Base-by-base conservation (phyloP, 2,888 invertebrate genomes). In the Thymelicus sylvestris region DNA sequence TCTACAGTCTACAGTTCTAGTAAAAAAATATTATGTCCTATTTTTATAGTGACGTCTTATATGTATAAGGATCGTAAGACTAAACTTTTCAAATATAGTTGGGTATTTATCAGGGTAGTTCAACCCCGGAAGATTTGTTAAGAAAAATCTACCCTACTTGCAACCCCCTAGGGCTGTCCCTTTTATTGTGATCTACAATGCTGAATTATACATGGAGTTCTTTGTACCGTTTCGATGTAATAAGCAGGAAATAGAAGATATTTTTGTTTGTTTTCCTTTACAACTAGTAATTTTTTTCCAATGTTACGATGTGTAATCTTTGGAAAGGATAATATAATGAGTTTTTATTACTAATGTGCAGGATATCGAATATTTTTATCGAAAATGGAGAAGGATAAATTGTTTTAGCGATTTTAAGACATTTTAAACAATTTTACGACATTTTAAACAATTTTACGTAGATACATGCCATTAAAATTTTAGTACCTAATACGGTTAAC, bases 181-280 rank as follows among this genome's bases (percentile, higher is more conserved):
- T 57, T 62, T 60, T 39, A 41, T 60, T 44, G 52, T 68, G 67
- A 68, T 62, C 52, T 68, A 68, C 44, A 55, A 63, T 64, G 57
- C 57, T 64, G 69, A 59, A 69, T 48, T 57, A 69, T 64, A 63
- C 63, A 69, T 67, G 38, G 55, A 12, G 31, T 57, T 63, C 44
- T 63, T 63, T 68, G 52, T 62, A 48, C 38, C 15, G 19, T 15
- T 19, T 38, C 55, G 57, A 64, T 39, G 44, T 64, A 69, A 69
- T 69, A 69, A 69, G 57, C 69, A 64, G n/a, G 59, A 64, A 69
- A 63, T 38, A 59, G 64, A 64, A 39, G 44, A 69, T 64, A 64
- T 63, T 64, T 69, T 48, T 39, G 57, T n/a, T n/a, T n/a, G 31
- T 38, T 55, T 57, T 55, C 57, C 57, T 57, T 12, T 57, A 13